Evolutionary conservation across 2,797 vertebrate species (phyloP).

Genomic region (Arrhamphus sclerolepis): DNA sequence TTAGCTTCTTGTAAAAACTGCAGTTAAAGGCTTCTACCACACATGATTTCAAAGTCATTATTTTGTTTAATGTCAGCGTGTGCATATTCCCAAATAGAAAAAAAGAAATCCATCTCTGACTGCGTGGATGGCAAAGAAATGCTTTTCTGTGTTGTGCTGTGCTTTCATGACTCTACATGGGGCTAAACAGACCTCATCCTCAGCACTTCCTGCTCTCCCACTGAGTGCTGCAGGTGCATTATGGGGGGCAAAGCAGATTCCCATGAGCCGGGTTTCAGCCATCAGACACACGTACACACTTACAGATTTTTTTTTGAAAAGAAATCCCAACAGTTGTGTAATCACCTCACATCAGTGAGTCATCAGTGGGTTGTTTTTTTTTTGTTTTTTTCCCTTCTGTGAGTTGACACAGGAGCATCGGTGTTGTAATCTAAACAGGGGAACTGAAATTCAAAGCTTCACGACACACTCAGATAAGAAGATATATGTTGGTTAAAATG

Average conservation of each 20-base stretch:
- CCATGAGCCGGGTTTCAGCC: constrained; percentile 17
- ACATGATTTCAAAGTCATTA: not conserved
- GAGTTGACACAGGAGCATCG: constrained; percentile 14
- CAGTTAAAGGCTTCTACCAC: not conserved
- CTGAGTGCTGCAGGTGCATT: constrained; percentile 28
- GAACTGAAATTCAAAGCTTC: not conserved
- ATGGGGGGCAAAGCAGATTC: constrained; percentile 11
- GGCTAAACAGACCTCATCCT: constrained; percentile 8
- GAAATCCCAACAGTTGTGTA: constrained; percentile 31
- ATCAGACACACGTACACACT: constrained; percentile 16
- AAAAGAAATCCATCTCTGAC: constrained; percentile 9
- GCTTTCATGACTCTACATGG: constrained; percentile 1
- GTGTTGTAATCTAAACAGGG: constrained; percentile 5
- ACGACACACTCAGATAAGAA: not conserved
- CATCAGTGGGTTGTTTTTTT: constrained; percentile 7
- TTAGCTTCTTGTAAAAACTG: not conserved
- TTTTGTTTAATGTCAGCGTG: not conserved
- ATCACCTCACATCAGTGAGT: constrained; percentile 40
- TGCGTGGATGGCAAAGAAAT: not conserved
- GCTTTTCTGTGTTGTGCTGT: not conserved
- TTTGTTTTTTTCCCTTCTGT: not conserved
- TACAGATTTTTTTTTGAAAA: constrained; percentile 8
- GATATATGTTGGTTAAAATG: too few relatives aligned
- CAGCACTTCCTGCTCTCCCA: constrained; percentile 5
- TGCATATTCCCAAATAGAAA: not conserved